Evolutionary conservation across 2,888 invertebrate genomes (phyloP).

Genomic region (Pachliopta kotzebuea): DNA sequence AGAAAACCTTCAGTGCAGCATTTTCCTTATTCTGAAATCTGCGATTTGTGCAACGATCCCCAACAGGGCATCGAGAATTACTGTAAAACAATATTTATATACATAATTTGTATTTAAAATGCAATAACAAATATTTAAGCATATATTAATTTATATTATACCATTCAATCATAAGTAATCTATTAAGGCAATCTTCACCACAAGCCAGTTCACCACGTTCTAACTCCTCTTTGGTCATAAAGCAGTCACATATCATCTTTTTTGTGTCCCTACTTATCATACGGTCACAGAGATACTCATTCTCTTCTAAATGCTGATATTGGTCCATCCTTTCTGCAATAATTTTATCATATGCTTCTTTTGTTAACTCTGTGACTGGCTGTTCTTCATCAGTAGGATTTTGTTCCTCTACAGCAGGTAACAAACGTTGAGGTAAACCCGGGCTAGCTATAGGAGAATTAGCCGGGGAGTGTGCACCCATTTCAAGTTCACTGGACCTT

Average conservation of each 20-base stretch:
- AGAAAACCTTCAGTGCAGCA: constrained; percentile 91
- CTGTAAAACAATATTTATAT: constrained; percentile 74
- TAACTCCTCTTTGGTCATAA: constrained; percentile 93
- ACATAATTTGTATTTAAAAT: neutral
- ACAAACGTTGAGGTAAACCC: constrained; percentile 53
- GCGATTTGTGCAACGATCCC: constrained; percentile 95
- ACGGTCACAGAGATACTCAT: constrained; percentile 91
- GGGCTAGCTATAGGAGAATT: constrained; percentile 67
- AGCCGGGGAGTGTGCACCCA: constrained; percentile 74
- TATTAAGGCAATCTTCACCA: constrained; percentile 97
- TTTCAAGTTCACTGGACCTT: constrained; percentile 87
- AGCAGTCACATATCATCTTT: constrained; percentile 97
- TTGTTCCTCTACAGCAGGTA: constrained; percentile 47
- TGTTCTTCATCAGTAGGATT: constrained; percentile 45
- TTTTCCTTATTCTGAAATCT: constrained; percentile 94
- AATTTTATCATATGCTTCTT: constrained; percentile 73
- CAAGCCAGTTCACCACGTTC: constrained; percentile 92
- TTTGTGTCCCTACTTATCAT: constrained; percentile 94
- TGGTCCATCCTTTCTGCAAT: constrained; percentile 83
- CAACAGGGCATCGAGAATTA: constrained; percentile 93
- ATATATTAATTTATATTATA: constrained; percentile 54
- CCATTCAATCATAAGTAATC: constrained; percentile 99
- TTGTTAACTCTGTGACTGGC: constrained; percentile 46
- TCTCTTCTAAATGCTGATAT: constrained; percentile 91
- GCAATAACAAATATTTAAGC: constrained; percentile 11